phyloP scores from a whole-genome alignment of 2,888 invertebrate species.

The Pediacus dermestoides region DNA sequence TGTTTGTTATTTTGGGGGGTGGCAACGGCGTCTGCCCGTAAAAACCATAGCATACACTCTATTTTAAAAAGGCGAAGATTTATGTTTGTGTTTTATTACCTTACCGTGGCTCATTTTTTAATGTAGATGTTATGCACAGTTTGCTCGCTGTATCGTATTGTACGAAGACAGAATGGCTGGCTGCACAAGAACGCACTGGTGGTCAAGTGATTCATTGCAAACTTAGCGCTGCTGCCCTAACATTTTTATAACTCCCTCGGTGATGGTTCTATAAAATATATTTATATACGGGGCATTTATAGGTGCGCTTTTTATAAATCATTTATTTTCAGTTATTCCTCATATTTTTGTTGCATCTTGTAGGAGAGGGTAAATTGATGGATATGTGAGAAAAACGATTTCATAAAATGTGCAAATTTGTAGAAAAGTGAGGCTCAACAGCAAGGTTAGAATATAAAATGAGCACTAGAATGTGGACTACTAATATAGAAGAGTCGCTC shows the following conservation, averaged over 20 bases:
- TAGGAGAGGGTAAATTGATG: too few relatives aligned
- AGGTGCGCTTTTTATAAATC: too few relatives aligned
- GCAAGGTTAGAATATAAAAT: too few relatives aligned
- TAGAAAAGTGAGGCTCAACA: too few relatives aligned
- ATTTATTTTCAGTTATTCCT: too few relatives aligned
- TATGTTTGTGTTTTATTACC: conserved; percentile 29
- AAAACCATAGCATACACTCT: conserved; percentile 6
- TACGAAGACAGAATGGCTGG: conserved; percentile 29
- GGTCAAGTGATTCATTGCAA: conserved; percentile 33
- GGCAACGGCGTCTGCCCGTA: neutral
- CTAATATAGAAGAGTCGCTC: too few relatives aligned
- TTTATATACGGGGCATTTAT: too few relatives aligned
- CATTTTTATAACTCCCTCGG: conserved; percentile 20
- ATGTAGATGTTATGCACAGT: conserved; percentile 38
- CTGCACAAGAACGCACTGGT: conserved; percentile 35
- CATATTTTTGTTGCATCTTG: too few relatives aligned
- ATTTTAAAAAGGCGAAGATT: conserved; percentile 18
- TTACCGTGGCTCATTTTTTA: conserved; percentile 30
- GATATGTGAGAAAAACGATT: too few relatives aligned
- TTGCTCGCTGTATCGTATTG: conserved; percentile 31
- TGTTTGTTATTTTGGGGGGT: conserved; percentile 1
- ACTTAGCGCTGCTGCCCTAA: conserved; percentile 12
- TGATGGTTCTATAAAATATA: conserved; percentile 1
- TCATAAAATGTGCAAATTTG: too few relatives aligned
- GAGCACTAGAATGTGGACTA: too few relatives aligned